phyloP scores from a whole-genome alignment of 2,113 vertebrate species.

The Pionites leucogaster region DNA sequence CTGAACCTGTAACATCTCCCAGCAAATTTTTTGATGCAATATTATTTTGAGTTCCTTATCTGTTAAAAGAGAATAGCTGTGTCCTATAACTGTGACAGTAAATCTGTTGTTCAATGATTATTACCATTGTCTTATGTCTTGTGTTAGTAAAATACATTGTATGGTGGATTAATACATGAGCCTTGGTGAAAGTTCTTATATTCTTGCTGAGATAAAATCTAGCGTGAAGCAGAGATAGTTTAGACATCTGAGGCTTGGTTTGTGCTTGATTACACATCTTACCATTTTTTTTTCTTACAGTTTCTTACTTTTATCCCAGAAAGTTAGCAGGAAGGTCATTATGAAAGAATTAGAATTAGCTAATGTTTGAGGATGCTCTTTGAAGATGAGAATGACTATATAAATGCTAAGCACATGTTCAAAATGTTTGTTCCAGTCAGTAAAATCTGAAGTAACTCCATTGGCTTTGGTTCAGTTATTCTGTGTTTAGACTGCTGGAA shows the following conservation, averaged over 20 bases:
- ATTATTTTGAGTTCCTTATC: not conserved
- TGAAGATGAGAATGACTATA: conserved; percentile 47
- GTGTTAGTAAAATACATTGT: not conserved
- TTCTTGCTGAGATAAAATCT: not conserved
- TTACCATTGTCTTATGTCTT: not conserved
- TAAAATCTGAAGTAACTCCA: not conserved
- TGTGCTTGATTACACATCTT: not conserved
- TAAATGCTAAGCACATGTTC: conserved; percentile 43
- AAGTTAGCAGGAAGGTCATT: not conserved
- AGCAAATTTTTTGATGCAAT: not conserved
- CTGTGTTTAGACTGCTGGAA: not conserved
- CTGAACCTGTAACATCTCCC: not conserved
- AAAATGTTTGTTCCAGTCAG: not conserved
- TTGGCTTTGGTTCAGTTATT: conserved; percentile 14
- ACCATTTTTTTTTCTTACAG: not conserved
- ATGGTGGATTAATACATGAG: not conserved
- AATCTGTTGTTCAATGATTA: not conserved
- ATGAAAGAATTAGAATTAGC: not conserved
- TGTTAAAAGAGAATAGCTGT: not conserved
- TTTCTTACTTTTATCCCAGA: not conserved
- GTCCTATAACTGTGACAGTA: not conserved
- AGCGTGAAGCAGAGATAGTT: not conserved
- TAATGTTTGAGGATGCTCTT: conserved; percentile 45
- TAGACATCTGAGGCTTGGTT: not conserved
- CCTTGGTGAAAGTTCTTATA: not conserved